Evolutionary conservation across 1,140 invertebrate species (phyloP).

Genomic region (honey bee (Apis mellifera)): Amel_HAv3.1 CM009934.2:10880501-10881000

Average conservation of each 20-base stretch:
- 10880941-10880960: constrained; percentile 79
- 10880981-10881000: constrained; percentile 70
- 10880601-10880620: too few species aligned
- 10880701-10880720: constrained; percentile 16
- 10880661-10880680: neutral
- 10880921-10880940: constrained; percentile 75
- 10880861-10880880: constrained; percentile 66
- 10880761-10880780: constrained; percentile 76
- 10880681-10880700: constrained; percentile 1
- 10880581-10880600: too few species aligned
- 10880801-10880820: constrained; percentile 71
- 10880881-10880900: constrained; percentile 63
- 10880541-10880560: neutral
- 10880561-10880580: too few species aligned
- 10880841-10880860: constrained; percentile 60
- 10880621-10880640: too few species aligned
- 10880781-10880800: constrained; percentile 72
- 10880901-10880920: constrained; percentile 53
- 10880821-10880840: neutral
- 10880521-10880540: neutral
- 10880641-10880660: too few species aligned
- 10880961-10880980: constrained; percentile 75
- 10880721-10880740: constrained; percentile 17
- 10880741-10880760: constrained; percentile 20
- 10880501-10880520: too few species aligned